Conservation (phyloP, 2,888 invertebrate genomes). For the Tineola bisselliella region DNA sequence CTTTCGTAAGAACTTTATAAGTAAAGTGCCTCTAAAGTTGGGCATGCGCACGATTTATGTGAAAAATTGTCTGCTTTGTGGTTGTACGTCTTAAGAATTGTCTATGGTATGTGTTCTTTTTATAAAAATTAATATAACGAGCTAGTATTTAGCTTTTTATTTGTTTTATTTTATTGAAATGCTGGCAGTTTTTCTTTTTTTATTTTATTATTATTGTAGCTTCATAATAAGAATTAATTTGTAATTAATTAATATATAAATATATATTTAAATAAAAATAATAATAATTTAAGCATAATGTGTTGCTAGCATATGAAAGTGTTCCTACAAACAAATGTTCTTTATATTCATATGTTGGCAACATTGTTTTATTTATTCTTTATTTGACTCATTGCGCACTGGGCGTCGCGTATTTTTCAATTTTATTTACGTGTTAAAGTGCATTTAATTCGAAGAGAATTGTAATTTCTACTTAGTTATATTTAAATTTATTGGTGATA, state of each 20-base stretch:
- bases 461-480: too few species aligned
- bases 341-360: neutral
- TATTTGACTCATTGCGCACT: neutral
- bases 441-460: too few species aligned
- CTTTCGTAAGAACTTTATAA: too few species aligned
- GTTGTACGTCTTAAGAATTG: slow-evolving; percentile 13
- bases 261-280: neutral
- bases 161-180: neutral
- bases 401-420: too few species aligned
- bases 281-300: neutral
- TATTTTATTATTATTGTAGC: neutral
- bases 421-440: too few species aligned
- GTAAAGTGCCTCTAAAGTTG: neutral
- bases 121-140: neutral
- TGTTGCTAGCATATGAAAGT: neutral
- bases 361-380: neutral
- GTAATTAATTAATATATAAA: neutral
- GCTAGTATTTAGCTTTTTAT: neutral
- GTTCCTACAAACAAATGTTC: neutral
- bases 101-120: slow-evolving; percentile 2
- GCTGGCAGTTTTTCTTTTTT: neutral
- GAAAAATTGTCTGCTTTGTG: slow-evolving; percentile 5
- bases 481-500: too few species aligned
- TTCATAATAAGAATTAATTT: neutral
- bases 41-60: slow-evolving; percentile 14